Percentiles rank a stretch among this genome's conserved stretches.
phyloP scores from a whole-genome alignment of 53 echinoderm and acorn worm genomes.

The Zoroaster sp. region DNA sequence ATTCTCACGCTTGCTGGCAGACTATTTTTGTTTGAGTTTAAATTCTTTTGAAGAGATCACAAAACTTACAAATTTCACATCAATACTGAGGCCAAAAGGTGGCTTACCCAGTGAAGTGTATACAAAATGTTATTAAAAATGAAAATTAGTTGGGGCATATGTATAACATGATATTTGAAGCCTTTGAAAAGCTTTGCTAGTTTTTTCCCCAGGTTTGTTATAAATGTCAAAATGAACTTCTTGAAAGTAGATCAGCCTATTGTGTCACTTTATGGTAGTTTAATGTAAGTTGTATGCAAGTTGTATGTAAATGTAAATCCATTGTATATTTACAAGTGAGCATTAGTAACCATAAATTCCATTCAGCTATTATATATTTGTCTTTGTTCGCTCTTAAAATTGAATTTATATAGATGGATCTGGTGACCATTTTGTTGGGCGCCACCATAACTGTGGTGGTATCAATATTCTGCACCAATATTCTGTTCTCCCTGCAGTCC shows the following conservation, averaged over 20 bases:
- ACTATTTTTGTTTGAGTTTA: not conserved
- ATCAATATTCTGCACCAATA: too few relatives aligned
- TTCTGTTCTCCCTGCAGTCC: too few relatives aligned
- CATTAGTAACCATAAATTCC: too few relatives aligned
- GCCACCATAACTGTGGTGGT: too few relatives aligned
- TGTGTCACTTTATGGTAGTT: not conserved
- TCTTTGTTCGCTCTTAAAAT: too few relatives aligned
- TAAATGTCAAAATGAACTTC: not conserved
- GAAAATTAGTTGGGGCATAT: not conserved
- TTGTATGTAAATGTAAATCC: too few relatives aligned
- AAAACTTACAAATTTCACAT: not conserved
- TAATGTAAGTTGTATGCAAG: not conserved
- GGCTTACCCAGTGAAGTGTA: not conserved
- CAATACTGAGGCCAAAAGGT: not conserved
- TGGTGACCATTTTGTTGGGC: too few relatives aligned
- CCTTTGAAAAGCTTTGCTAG: not conserved
- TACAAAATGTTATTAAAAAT: slow-evolving; percentile 27
- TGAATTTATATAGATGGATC: too few relatives aligned
- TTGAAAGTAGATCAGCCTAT: not conserved
- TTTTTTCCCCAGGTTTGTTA: not conserved
- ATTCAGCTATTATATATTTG: too few relatives aligned
- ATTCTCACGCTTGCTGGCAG: not conserved
- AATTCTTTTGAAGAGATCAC: not conserved
- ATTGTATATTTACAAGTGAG: too few relatives aligned
- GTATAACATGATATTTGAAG: not conserved